These are phyloP conservation scores for Pyralis farinalis DNA, from an alignment of 2,888 invertebrate genomes.

Conservation along the genomic window DNA sequence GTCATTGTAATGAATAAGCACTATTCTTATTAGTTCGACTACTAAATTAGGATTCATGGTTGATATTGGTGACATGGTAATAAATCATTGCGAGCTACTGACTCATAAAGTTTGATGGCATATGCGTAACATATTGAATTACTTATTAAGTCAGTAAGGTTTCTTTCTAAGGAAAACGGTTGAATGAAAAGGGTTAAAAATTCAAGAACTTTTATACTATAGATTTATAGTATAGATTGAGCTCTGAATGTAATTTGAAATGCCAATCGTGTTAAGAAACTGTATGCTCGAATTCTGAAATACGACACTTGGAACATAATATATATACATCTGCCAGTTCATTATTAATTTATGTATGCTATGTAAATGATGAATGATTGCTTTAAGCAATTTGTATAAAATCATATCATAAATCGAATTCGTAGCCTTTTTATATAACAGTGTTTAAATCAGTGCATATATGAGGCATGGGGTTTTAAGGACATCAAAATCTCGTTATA, in stretches of 20 bases:
- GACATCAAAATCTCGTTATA: no score
- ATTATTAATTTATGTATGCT: no score
- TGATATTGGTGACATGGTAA: conserved; percentile 4
- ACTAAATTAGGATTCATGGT: conserved; percentile 4
- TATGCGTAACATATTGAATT: conserved; percentile 23
- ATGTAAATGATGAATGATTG: no score
- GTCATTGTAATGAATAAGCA: no score
- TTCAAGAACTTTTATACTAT: conserved; percentile 1
- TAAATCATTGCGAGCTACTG: conserved; percentile 12
- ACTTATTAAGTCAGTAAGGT: conserved; percentile 26
- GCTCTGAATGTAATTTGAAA: not conserved
- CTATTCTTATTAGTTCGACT: conserved; percentile 2
- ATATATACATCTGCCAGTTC: no score
- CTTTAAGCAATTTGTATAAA: no score
- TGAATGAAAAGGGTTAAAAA: conserved; percentile 1
- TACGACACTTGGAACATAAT: no score
- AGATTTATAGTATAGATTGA: not conserved
- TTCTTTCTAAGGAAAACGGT: conserved; percentile 22
- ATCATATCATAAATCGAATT: no score
- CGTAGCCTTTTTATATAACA: no score
- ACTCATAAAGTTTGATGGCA: conserved; percentile 23
- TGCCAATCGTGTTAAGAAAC: not conserved
- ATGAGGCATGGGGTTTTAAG: no score
- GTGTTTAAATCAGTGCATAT: no score
- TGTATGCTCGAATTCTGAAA: no score